Base-by-base conservation (phyloP, 2,888 invertebrate species). In the Melieria omissa region DNA sequence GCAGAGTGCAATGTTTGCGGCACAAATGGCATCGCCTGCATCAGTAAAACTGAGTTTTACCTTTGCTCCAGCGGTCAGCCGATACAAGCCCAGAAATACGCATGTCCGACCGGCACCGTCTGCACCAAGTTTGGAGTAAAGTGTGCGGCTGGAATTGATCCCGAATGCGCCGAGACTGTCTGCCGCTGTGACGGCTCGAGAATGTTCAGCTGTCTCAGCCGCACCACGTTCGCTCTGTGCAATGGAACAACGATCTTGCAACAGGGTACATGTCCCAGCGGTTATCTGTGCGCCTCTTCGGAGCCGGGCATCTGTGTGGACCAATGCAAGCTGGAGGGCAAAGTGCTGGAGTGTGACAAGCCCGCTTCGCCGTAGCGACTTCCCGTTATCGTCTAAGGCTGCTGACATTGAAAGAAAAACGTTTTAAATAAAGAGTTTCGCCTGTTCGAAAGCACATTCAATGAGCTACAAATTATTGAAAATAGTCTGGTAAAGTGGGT, bases 131-230 rank as follows among this genome's bases (percentile, higher is more conserved):
- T 65, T 44, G 0, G 4, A 14, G 1, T 29, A 8, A 75, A 73
- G 49, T 76, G 76, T 47, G 55, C n/a, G 0, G n/a, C 9, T 0
- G 44, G 66, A 0, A 1, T 7, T 0, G 0, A 42, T 0, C 72
- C 82, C 1, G 72, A 73, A 44, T 84, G 83, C 68, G 12, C 45
- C 8, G 0, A 14, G 0, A 14, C n/a, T 12, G 8, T 4, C n/a
- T 63, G 73, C 1, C 0, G 42, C 7, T 83, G 80, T 65, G 65
- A 74, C n/a, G 79, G 58, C 4, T 4, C 0, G 0, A 62, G 54
- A 4, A 42, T 79, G 29, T 84, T 84, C 69, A 74, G 78, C 46
- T 84, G 84, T 74, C 82, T 81, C 57, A 83, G 84, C 68, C 79
- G 78, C 67, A 82, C 76, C 5, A 73, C 74, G 9, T 83, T 79